Percentiles rank a stretch among this genome's conserved stretches.
Evolutionary conservation across 2,797 vertebrate genomes (phyloP).

Genomic region (Acanthurus lineatus): DNA sequence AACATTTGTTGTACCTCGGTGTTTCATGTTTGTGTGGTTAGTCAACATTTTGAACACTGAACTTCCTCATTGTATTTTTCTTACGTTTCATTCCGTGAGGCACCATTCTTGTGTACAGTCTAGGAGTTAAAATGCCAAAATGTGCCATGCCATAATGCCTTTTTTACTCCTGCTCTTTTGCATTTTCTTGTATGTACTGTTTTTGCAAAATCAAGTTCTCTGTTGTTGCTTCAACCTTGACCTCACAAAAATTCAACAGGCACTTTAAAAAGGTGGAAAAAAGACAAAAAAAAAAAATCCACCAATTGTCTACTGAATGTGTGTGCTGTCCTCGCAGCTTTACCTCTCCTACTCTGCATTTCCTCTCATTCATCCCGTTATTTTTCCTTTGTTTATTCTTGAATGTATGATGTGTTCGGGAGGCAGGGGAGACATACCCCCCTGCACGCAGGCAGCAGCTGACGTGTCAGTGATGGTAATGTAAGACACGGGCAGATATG

Average conservation of each 20-base stretch:
- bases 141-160: conserved; percentile 84
- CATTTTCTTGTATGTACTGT: conserved; percentile 56
- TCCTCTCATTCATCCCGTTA: conserved; percentile 40
- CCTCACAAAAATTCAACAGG: conserved; percentile 69
- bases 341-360: conserved; percentile 41
- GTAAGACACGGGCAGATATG: conserved; percentile 47
- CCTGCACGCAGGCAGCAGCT: conserved; percentile 23
- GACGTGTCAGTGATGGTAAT: conserved; percentile 46
- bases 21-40: conserved; percentile 54
- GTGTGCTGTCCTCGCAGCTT: conserved; percentile 56
- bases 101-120: conserved; percentile 45
- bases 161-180: conserved; percentile 67
- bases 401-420: conserved; percentile 39
- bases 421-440: conserved; percentile 34
- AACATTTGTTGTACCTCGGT: conserved; percentile 56
- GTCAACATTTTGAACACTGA: conserved; percentile 42
- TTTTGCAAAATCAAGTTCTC: conserved; percentile 61
- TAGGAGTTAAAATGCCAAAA: conserved; percentile 80
- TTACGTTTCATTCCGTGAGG: conserved; percentile 58
- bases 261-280: conserved; percentile 76
- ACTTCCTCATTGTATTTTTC: conserved; percentile 42
- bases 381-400: conserved; percentile 36
- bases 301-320: conserved; percentile 53
- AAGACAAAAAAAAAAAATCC: conserved; percentile 16
- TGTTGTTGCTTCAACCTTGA: conserved; percentile 64